Evolutionary conservation across 2,113 vertebrate species (phyloP).

Genomic region (Semicossyphus pulcher): DNA sequence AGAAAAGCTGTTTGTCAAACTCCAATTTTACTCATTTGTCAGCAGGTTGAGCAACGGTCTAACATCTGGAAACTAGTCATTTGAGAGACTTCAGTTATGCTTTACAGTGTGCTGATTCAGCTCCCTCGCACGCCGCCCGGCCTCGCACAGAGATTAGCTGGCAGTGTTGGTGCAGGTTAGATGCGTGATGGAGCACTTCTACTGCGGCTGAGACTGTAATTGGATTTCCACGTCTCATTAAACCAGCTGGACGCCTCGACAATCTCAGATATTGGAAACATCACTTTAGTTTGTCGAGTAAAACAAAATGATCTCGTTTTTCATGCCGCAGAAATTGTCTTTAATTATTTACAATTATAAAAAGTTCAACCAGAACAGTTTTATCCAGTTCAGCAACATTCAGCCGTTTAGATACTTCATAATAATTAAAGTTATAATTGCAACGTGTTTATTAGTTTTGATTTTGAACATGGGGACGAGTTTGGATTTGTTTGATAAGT

Average conservation of each 20-base stretch:
- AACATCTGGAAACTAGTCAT: slow-evolving; percentile 60
- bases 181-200: slow-evolving; percentile 44
- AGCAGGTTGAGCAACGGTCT: slow-evolving; percentile 42
- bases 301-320: slow-evolving; percentile 45
- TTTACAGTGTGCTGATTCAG: slow-evolving; percentile 68
- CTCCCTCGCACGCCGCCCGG: background rate
- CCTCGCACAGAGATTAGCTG: slow-evolving; percentile 47
- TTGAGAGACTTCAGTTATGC: slow-evolving; percentile 46
- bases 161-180: slow-evolving; percentile 46
- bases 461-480: background rate
- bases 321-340: slow-evolving; percentile 1
- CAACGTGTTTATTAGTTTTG: background rate
- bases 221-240: slow-evolving; percentile 71
- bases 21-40: slow-evolving; percentile 34
- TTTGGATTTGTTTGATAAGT: slow-evolving; percentile 1
- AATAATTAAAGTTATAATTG: slow-evolving; percentile 41
- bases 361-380: slow-evolving; percentile 29
- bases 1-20: slow-evolving; percentile 22
- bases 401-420: slow-evolving; percentile 9
- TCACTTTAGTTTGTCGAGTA: slow-evolving; percentile 20
- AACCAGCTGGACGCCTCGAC: slow-evolving; percentile 50
- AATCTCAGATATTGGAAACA: slow-evolving; percentile 40
- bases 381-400: slow-evolving; percentile 12
- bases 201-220: slow-evolving; percentile 47
- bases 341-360: slow-evolving; percentile 33